A percentile compares a stretch with the other conserved stretches of the same genome.
phyloP scores from a whole-genome alignment of 2,888 invertebrate genomes.

The Ditula angustiorana region DNA sequence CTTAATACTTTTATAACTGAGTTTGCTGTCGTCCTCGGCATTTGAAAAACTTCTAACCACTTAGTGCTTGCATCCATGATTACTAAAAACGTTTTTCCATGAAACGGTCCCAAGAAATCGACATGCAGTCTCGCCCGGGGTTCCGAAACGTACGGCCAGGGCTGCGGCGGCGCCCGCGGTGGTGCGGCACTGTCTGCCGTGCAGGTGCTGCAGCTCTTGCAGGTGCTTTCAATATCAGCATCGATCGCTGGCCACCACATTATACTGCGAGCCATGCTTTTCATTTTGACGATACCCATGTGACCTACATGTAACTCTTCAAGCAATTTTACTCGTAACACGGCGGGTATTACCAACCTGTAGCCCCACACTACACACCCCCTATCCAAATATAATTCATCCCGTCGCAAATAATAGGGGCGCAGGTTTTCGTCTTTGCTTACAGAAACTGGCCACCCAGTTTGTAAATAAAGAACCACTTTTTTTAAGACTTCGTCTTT shows the following conservation, averaged over 20 bases:
- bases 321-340: not conserved
- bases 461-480: not conserved
- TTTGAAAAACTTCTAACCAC: not conserved
- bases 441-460: not conserved
- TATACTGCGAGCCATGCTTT: conserved; percentile 6
- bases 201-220: not conserved
- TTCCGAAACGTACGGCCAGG: not conserved
- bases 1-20: no score
- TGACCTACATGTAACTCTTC: not conserved
- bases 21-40: not conserved
- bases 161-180: not conserved
- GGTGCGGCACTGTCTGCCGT: conserved; percentile 8
- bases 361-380: no score
- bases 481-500: not conserved
- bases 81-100: not conserved
- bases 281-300: conserved; percentile 14
- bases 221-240: not conserved
- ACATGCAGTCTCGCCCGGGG: not conserved
- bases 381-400: conserved; percentile 1
- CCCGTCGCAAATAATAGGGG: no score
- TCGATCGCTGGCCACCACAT: conserved; percentile 21
- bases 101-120: not conserved
- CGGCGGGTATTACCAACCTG: not conserved
- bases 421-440: not conserved
- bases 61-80: not conserved